Percentiles rank a stretch among this genome's conserved stretches.
Conservation (phyloP, 2,113 vertebrate species). For the Galbula dea region DNA sequence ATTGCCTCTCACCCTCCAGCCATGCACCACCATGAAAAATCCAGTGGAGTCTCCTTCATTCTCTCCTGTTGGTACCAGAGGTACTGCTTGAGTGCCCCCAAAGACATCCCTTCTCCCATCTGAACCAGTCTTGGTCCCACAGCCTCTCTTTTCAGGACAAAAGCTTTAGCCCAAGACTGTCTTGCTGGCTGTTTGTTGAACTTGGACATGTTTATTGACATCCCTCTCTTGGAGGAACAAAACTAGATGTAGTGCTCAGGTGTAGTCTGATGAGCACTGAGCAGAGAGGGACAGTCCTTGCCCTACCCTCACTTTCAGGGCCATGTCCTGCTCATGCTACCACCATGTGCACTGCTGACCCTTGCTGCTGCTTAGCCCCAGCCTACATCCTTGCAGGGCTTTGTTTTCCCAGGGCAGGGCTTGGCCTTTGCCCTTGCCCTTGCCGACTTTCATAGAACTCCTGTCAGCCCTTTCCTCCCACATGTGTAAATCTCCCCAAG, state of each 20-base stretch:
- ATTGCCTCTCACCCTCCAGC: rapidly evolving
- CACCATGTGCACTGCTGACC: not conserved
- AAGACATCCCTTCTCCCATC: not conserved
- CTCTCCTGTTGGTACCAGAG: not conserved
- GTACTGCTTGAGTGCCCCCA: not conserved
- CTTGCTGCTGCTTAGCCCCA: not conserved
- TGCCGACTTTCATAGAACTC: not conserved
- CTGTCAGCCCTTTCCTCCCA: not conserved
- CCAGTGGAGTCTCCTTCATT: too few relatives aligned
- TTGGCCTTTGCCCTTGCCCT: not conserved
- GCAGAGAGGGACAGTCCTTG: not conserved
- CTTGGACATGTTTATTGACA: not conserved
- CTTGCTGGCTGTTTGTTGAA: not conserved
- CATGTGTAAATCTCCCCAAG: not conserved
- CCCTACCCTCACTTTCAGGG: not conserved
- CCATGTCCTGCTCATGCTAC: not conserved
- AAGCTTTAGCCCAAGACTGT: not conserved
- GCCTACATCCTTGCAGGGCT: not conserved
- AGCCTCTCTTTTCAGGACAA: not conserved
- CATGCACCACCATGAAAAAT: rapidly evolving
- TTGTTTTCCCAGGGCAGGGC: not conserved
- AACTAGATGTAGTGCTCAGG: not conserved
- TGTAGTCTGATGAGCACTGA: not conserved
- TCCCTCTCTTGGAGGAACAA: not conserved
- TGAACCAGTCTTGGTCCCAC: not conserved